Evolutionary conservation across 2,113 vertebrate species (phyloP), one percentile per base, ranked within the genome.

Genomic region (Ranitomeya imitator): DNA sequence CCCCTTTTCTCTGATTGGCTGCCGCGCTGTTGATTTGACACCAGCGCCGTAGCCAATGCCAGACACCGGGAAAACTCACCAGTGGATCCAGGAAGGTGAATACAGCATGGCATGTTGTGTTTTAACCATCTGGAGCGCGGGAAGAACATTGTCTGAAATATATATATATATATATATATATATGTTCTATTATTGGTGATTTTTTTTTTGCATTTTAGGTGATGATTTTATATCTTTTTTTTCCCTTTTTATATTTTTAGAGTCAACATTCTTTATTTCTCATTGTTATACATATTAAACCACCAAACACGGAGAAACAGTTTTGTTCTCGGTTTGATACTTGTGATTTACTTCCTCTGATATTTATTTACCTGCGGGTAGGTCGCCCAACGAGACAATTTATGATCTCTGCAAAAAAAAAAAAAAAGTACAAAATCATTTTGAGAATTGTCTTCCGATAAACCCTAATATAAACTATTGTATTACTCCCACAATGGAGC

Each of bases 401-500:
- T 26, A 57, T 57, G 13, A 16, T n/a, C 51, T 21, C 76, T 78
- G 54, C 52, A 13, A 16, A 52, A 8, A 79, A n/a, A n/a, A n/a
- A n/a, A 79, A 79, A 51, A 52, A 52, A 52, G 79, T 90, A 81
- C 7, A 69, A 90, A 93, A 90, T 91, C 90, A 90, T 89, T 93
- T 77, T 85, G 90, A 85, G 45, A 86, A 92, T 90, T 90, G 80
- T 92, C 89, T 85, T 71, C 65, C 90, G 90, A 91, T 91, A 92
- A 91, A 93, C 86, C 92, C 91, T 82, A 59, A 85, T 78, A 26
- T 91, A 26, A 91, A 91, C 90, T 88, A 73, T 85, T 91, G 88
- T 92, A 91, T 91, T 90, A 91, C 91, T 92, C 91, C 90, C 91
- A 91, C 91, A 95, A 95, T 96, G 94, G 93, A 93, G 88, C 87